phyloP scores from a whole-genome alignment of 2,113 vertebrate genomes.

The Pampusana beccarii region DNA sequence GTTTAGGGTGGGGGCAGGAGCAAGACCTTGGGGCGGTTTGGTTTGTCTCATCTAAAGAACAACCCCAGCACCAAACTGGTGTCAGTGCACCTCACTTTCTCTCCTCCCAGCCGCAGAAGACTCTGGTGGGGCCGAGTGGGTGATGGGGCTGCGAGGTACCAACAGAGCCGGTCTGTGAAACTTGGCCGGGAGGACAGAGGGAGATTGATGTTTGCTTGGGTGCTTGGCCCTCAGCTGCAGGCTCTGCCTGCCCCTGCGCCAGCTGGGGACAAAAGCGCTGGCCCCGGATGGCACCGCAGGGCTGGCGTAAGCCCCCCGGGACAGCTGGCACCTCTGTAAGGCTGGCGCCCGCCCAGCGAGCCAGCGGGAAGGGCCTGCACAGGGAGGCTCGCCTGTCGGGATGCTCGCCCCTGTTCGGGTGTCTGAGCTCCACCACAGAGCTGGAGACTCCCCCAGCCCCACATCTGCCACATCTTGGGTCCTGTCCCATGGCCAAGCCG shows the following conservation, averaged over 20 bases:
- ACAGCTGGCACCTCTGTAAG: constrained; percentile 58
- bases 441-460: fast-evolving
- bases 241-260: constrained; percentile 37
- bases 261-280: constrained; percentile 47
- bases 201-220: constrained; percentile 57
- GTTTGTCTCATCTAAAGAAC: neutral
- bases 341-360: neutral
- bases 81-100: neutral
- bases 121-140: neutral
- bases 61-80: fast-evolving
- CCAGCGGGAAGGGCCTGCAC: fast-evolving
- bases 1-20: neutral
- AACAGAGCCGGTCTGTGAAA: constrained; percentile 26
- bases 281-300: constrained; percentile 49
- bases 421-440: neutral
- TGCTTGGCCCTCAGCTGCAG: constrained; percentile 22
- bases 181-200: constrained; percentile 57
- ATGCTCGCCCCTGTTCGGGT: neutral
- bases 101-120: neutral
- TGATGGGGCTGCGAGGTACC: constrained; percentile 42
- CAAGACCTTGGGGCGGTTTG: neutral
- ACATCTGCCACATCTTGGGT: neutral
- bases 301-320: constrained; percentile 38
- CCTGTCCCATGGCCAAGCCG: neutral
- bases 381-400: neutral